Evolutionary conservation across 2,797 vertebrate genomes (phyloP), one percentile per base, ranked within the genome.

Genomic region (Aselliscus stoliczkanus): DNA sequence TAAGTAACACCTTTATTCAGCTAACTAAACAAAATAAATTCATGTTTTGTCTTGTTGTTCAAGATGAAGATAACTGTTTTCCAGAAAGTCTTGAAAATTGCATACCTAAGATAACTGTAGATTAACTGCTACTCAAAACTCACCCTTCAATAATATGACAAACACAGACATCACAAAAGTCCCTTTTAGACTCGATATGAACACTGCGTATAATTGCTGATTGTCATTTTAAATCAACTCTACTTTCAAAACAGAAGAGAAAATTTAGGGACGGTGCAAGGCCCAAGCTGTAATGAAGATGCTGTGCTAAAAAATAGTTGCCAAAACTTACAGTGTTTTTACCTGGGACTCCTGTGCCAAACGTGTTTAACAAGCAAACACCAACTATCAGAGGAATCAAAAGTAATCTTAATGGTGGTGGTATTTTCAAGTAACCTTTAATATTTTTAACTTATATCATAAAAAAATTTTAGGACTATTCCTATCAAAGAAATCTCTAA

Each of bases 281-380:
- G 67, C 39, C 72, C 47, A 93, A 39, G 14, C 4, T 92, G 20
- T 72, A 92, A 84, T 34, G 56, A 90, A 94, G 94, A 95, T 9
- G 42, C 50, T 91, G 7, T 29, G 56, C n/a, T n/a, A 64, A 79
- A 95, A 82, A 27, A 18, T 6, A 87, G 64, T 56, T 62, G 39
- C 69, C 56, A 93, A 70, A 93, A 89, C 88, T 50, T n/a, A 88
- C 1, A 60, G 34, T 72, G 21, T 89, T 96, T 96, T 96, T 76
- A 94, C 12, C 60, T 80, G 67, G 62, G 54, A 79, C 31, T 90
- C 93, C 77, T 62, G 15, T 84, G 58, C 25, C 67, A 87, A 42
- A 80, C 23, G 27, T 93, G 34, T 93, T 94, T 93, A 96, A 94
- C 27, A 93, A 84, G 56, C 39, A 90, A 93, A 94, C 31, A 88